phyloP scores from a whole-genome alignment of 2,888 invertebrate genomes.

The Invenusta paracnida region DNA sequence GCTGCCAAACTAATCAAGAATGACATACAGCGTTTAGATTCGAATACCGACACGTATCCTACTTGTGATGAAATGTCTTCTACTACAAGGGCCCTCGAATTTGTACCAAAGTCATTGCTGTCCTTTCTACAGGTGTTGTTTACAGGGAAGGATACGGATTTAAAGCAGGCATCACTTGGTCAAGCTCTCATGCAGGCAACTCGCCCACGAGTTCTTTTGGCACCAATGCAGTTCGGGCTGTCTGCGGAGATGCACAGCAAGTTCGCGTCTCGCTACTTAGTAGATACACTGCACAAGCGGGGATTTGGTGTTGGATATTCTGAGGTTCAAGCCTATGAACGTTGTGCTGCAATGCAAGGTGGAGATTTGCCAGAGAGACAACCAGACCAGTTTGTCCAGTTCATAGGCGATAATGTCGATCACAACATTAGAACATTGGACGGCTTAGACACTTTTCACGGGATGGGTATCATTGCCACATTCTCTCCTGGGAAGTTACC shows the following conservation, averaged over 20 bases:
- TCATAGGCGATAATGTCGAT: slow-evolving; percentile 43
- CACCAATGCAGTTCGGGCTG: neutral
- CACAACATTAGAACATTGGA: slow-evolving; percentile 43
- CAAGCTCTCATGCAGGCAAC: neutral
- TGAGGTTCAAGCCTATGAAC: slow-evolving; percentile 21
- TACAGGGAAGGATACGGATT: neutral
- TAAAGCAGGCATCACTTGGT: slow-evolving; percentile 15
- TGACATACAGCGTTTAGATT: slow-evolving; percentile 6
- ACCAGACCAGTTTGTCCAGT: slow-evolving; percentile 41
- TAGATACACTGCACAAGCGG: neutral
- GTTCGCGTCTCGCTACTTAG: neutral
- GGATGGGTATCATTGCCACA: slow-evolving; percentile 3
- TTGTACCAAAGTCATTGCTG: neutral
- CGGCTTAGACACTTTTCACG: slow-evolving; percentile 38
- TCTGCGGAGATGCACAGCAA: neutral
- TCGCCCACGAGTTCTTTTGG: neutral
- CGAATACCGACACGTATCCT: neutral
- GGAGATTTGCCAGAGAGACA: slow-evolving; percentile 32
- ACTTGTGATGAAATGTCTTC: neutral
- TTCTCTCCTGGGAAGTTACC: neutral
- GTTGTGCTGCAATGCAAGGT: slow-evolving; percentile 22
- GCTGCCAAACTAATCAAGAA: slow-evolving; percentile 1
- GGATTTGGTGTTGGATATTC: slow-evolving; percentile 1
- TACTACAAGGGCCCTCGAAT: neutral
- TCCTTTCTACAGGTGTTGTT: slow-evolving; percentile 1